These are phyloP conservation scores for Aldrovandia affinis DNA, from an alignment of 2,797 vertebrate species.

Conservation along the genomic window DNA sequence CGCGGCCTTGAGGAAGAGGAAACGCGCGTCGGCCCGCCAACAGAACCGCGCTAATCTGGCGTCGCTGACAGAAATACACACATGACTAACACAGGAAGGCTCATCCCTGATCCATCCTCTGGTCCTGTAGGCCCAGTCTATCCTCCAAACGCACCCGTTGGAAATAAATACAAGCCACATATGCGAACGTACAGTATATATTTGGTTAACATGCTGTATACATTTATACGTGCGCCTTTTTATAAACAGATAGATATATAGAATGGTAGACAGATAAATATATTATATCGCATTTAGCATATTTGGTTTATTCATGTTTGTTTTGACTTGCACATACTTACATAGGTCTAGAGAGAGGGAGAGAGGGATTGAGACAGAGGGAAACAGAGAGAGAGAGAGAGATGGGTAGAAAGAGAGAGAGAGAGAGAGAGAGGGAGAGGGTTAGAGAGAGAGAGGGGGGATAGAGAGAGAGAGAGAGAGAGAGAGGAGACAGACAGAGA, in stretches of 20 bases:
- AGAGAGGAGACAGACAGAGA: neutral
- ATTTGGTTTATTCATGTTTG: no score
- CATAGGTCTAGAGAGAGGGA: slow-evolving; percentile 16
- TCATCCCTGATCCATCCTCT: neutral
- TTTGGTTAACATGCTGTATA: no score
- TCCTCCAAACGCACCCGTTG: no score
- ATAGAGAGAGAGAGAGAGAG: no score
- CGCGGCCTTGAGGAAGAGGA: neutral
- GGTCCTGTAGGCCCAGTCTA: no score
- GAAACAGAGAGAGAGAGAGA: no score
- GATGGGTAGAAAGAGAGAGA: no score
- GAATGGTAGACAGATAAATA: slow-evolving; percentile 1
- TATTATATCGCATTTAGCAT: neutral
- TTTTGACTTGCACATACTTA: no score
- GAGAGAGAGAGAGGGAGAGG: no score
- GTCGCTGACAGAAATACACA: neutral
- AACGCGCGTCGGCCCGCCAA: neutral
- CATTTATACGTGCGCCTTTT: no score
- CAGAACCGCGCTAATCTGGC: neutral
- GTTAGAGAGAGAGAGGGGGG: no score
- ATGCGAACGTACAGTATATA: slow-evolving; percentile 1
- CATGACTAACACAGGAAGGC: slow-evolving; percentile 2
- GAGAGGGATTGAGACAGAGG: slow-evolving; percentile 6
- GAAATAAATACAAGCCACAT: neutral
- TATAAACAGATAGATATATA: slow-evolving; percentile 32